Evolutionary conservation across 2,888 invertebrate species (phyloP).

Genomic region (Anthophora plumipes): DNA sequence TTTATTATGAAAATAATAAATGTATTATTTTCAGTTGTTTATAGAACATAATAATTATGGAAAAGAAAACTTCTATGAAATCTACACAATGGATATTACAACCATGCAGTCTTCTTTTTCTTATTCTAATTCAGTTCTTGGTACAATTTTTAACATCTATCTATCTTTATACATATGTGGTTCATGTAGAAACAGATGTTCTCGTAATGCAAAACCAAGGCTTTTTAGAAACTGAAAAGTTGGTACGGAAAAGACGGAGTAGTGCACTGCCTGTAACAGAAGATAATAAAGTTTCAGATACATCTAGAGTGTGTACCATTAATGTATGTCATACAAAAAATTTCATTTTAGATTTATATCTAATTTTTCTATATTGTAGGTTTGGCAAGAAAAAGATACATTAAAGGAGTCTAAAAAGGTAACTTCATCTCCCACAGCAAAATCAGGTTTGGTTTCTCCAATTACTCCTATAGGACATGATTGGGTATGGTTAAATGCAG

Average conservation of each 20-base stretch:
- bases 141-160: slow-evolving; percentile 79
- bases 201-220: slow-evolving; percentile 42
- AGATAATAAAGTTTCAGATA: slow-evolving; percentile 81
- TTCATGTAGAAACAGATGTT: slow-evolving; percentile 77
- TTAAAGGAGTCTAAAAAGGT: slow-evolving; percentile 85
- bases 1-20: neutral
- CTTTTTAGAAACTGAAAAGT: slow-evolving; percentile 52
- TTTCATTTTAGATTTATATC: neutral
- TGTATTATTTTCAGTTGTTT: slow-evolving; percentile 33
- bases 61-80: slow-evolving; percentile 47
- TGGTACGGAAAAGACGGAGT: slow-evolving; percentile 78
- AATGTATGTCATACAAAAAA: neutral
- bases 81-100: slow-evolving; percentile 51
- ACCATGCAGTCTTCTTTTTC: slow-evolving; percentile 66
- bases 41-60: slow-evolving; percentile 40
- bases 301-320: slow-evolving; percentile 75
- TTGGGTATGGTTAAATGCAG: slow-evolving; percentile 95
- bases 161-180: slow-evolving; percentile 80
- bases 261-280: slow-evolving; percentile 78
- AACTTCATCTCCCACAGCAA: slow-evolving; percentile 83
- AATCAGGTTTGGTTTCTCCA: slow-evolving; percentile 84
- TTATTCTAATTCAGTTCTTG: slow-evolving; percentile 79
- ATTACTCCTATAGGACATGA: slow-evolving; percentile 90
- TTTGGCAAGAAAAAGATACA: slow-evolving; percentile 83
- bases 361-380: slow-evolving; percentile 67